Base-by-base conservation (phyloP, 1,140 invertebrate species). In the Neodiprion lecontei region DNA sequence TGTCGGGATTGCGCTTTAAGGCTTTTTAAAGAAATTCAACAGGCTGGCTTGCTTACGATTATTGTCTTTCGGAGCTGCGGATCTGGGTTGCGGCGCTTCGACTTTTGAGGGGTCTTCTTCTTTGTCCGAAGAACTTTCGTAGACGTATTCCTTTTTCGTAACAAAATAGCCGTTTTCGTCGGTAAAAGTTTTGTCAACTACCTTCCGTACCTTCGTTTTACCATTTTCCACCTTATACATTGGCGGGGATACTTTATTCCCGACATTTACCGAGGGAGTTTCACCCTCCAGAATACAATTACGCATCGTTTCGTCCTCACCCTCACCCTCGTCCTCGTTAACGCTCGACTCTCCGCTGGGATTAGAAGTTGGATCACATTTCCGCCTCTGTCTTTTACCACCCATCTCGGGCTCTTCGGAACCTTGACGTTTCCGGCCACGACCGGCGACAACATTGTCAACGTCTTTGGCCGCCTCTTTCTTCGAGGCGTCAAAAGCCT, bases 161-260 rank as follows among this genome's bases (percentile, higher is more conserved):
- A 88, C 79, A 61, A 88, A 67, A 70, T 73, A 89, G 9, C 87
- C 88, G 77, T 87, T 85, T 28, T 88, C 82, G 68, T 85, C 87
- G 28, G 83, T 73, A 47, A 78, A 85, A n/a, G 84, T 85, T 76
- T 83, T 81, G 49, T 83, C 84, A 5, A 87, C 74, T 1, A 78
- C 68, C 77, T 87, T 88, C 21, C 85, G 77, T 9, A 87, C 73
- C 70, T 83, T 85, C 12, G 77, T 76, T 78, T 86, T 88, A 1
- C 83, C 83, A 68, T 74, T 79, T 72, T 81, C 72, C 8, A 66
- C 11, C 74, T 80, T 79, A 11, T 72, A 12, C 49, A 66, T 75
- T 40, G 82, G 79, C 8, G 84, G 81, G 48, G 81, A 80, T 21
- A 81, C 79, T 8, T 65, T 65, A 76, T n/a, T 69, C 74, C 23